phyloP scores from a whole-genome alignment of 2,888 invertebrate species.

The Cristatella mucedo region DNA sequence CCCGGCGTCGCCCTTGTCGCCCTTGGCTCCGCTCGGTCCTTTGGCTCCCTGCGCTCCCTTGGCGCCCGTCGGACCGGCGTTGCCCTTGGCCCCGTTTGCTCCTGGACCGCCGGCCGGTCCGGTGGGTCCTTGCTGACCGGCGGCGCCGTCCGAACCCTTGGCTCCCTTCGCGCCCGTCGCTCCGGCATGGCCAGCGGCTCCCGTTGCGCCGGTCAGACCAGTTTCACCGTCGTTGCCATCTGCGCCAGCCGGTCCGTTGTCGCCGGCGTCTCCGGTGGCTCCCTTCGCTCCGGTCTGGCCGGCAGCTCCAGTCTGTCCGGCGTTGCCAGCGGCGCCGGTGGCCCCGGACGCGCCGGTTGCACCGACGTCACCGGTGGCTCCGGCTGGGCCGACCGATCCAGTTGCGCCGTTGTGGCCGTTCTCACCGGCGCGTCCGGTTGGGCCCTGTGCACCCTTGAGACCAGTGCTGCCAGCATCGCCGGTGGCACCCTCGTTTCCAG shows the following conservation, averaged over 20 bases:
- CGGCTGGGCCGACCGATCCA: conserved; percentile 3
- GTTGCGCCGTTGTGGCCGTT: not conserved
- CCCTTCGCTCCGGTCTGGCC: too few relatives aligned
- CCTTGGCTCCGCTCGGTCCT: conserved; percentile 12
- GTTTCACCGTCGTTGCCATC: not conserved
- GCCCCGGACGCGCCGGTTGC: conserved; percentile 10
- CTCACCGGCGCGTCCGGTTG: not conserved
- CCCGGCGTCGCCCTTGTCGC: conserved; percentile 7
- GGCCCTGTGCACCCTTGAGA: not conserved
- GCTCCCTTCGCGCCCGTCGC: conserved; percentile 9
- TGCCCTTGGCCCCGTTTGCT: not conserved
- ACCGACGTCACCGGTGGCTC: conserved; percentile 4
- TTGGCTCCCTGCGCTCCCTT: conserved; percentile 11
- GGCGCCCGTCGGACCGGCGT: conserved; percentile 8
- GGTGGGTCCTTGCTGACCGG: not conserved
- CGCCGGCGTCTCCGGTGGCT: conserved; percentile 9
- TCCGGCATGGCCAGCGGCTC: conserved; percentile 7
- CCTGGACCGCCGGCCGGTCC: conserved; percentile 2
- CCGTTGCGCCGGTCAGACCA: conserved; percentile 1
- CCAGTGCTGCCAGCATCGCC: conserved; percentile 10
- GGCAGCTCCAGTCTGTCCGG: conserved; percentile 3
- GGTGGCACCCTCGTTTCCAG: conserved; percentile 1
- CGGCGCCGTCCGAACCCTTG: conserved; percentile 1
- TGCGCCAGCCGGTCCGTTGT: conserved; percentile 2
- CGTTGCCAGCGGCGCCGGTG: conserved; percentile 5